Evolutionary conservation across 2,113 vertebrate species (phyloP), one percentile per base, ranked within the genome.

Genomic region (Polyodon spathula): DNA sequence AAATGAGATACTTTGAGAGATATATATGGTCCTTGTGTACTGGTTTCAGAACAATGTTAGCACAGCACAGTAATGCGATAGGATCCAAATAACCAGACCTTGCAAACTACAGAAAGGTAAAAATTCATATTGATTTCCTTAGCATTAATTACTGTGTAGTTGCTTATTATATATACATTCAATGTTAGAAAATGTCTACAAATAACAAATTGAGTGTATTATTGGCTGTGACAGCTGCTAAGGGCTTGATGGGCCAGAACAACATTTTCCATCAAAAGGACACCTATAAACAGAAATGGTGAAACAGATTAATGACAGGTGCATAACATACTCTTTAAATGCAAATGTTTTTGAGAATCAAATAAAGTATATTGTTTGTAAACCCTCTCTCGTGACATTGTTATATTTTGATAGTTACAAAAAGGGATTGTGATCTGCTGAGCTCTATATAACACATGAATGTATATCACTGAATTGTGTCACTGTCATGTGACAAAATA

Each of bases 141-240:
- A 50, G 46, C 51, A 67, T 64, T 69, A 61, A 58, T 60, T 64
- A 63, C 66, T 61, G 61, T 65, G 69, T 38, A 60, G 43, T 70
- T 67, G 65, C 66, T 67, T 70, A 64, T 63, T 69, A 50, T 70
- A 63, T 73, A 72, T 74, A 66, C 73, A 77, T 63, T 70, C 66
- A 63, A 40, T 59, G 67, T 51, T 63, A 65, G 67, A 73, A 67
- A 80, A 78, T 73, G 74, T 82, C 75, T 63, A 74, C 74, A 82
- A 84, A n/a, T n/a, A n/a, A 86, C 80, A 78, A 92, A 89, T 74
- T 75, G 79, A 69, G 46, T 80, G 68, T 69, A 71, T 83, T 76
- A 85, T 86, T 77, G 86, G 82, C 87, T 91, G 74, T 92, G 91
- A 90, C 90, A 93, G 83, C 73, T 81, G 70, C 63, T 80, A 66